Conservation (phyloP, 2,888 invertebrate genomes). For the Temnothorax ravouxi region DNA sequence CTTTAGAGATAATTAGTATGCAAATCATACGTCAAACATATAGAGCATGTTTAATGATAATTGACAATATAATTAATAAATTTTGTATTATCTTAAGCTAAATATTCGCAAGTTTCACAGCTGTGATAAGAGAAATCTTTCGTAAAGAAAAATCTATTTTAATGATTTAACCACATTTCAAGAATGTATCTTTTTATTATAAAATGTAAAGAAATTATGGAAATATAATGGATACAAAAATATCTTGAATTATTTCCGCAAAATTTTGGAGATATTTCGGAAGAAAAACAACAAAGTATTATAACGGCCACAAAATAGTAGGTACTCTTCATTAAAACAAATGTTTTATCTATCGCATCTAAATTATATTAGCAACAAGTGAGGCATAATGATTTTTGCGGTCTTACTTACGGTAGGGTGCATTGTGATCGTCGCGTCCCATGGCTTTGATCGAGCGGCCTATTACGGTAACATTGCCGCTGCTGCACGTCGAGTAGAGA, state of each 20-base stretch:
- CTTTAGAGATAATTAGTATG: not conserved
- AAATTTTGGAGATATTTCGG: not conserved
- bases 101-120: not conserved
- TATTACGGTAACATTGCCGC: constrained; percentile 90
- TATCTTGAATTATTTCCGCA: not conserved
- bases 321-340: not conserved
- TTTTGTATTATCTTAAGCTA: not conserved
- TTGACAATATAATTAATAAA: constrained; percentile 11
- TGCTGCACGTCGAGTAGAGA: constrained; percentile 91
- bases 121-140: not conserved
- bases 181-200: not conserved
- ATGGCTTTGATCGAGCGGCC: constrained; percentile 90
- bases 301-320: not conserved
- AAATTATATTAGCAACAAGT: not conserved
- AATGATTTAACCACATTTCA: not conserved
- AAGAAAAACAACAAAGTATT: not conserved
- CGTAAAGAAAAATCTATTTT: not conserved
- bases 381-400: not conserved
- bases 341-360: not conserved
- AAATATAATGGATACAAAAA: not conserved
- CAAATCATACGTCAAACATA: not conserved
- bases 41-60: not conserved
- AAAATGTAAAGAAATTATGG: not conserved
- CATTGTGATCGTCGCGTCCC: constrained; percentile 86
- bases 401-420: constrained; percentile 89